These are phyloP conservation scores for Hydrozoanthus gracilis DNA, from an alignment of 92 coral and sea anemone genomes.

Conservation along the genomic window DNA sequence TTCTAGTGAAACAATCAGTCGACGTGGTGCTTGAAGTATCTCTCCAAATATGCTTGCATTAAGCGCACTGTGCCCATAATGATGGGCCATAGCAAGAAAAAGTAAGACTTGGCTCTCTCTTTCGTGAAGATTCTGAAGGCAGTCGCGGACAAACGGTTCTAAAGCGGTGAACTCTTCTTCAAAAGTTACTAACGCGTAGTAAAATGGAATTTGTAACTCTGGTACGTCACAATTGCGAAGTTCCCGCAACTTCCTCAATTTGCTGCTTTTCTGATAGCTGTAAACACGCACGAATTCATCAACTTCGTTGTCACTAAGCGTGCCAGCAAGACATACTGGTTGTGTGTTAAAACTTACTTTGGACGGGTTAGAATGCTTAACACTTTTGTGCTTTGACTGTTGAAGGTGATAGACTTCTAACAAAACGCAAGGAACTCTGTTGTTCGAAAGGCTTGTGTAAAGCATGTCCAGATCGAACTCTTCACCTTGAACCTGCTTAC, in stretches of 20 bases:
- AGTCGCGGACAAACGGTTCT: constrained; percentile 67
- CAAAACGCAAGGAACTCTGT: constrained; percentile 59
- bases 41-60: constrained; percentile 38
- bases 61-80: constrained; percentile 63
- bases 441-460: constrained; percentile 59
- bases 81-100: constrained; percentile 67
- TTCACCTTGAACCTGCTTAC: constrained; percentile 59
- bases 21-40: constrained; percentile 49
- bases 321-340: constrained; percentile 53
- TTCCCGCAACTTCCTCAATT: constrained; percentile 18
- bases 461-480: constrained; percentile 63
- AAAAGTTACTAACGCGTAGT: constrained; percentile 68
- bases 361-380: not conserved
- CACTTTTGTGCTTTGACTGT: not conserved
- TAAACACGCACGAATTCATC: constrained; percentile 50
- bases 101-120: constrained; percentile 44
- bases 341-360: constrained; percentile 15
- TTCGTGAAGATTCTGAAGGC: constrained; percentile 49
- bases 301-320: constrained; percentile 41
- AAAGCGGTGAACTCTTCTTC: constrained; percentile 66
- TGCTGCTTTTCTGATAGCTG: constrained; percentile 47
- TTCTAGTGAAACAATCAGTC: constrained; percentile 49
- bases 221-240: constrained; percentile 32
- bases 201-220: constrained; percentile 73
- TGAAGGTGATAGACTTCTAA: constrained; percentile 59